Percentiles rank a stretch among this genome's conserved stretches.
phyloP scores from a whole-genome alignment of 1,140 invertebrate species.

The Ericerus pela region DNA sequence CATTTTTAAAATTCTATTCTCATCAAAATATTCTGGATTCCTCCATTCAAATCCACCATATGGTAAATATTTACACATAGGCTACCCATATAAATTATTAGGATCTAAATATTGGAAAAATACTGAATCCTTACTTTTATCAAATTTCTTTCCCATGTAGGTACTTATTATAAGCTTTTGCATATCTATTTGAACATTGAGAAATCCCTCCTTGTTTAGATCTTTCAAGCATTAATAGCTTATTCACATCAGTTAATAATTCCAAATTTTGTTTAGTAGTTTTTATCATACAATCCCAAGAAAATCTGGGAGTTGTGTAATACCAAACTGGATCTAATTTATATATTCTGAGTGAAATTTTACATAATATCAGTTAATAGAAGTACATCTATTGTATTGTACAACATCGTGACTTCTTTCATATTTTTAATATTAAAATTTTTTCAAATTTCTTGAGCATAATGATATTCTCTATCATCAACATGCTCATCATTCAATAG shows the following conservation, averaged over 20 bases:
- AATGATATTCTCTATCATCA: not conserved
- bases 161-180: slow-evolving; percentile 1
- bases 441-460: too few species aligned
- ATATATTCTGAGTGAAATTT: too few species aligned
- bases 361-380: too few species aligned
- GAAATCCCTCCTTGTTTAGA: not conserved
- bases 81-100: slow-evolving; percentile 14
- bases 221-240: not conserved
- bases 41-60: slow-evolving; percentile 8
- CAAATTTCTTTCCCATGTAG: too few species aligned
- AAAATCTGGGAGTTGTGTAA: slow-evolving; percentile 3
- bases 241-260: not conserved
- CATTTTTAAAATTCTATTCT: too few species aligned
- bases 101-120: slow-evolving; percentile 21
- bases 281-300: not conserved
- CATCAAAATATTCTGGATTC: too few species aligned
- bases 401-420: too few species aligned
- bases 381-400: too few species aligned
- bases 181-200: not conserved
- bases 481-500: not conserved
- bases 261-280: not conserved
- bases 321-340: slow-evolving; percentile 1
- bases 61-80: slow-evolving; percentile 15
- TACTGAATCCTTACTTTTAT: slow-evolving; percentile 8
- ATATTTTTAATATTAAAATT: too few species aligned